Conservation (phyloP, 1,140 invertebrate genomes). For the Littorina saxatilis region DNA sequence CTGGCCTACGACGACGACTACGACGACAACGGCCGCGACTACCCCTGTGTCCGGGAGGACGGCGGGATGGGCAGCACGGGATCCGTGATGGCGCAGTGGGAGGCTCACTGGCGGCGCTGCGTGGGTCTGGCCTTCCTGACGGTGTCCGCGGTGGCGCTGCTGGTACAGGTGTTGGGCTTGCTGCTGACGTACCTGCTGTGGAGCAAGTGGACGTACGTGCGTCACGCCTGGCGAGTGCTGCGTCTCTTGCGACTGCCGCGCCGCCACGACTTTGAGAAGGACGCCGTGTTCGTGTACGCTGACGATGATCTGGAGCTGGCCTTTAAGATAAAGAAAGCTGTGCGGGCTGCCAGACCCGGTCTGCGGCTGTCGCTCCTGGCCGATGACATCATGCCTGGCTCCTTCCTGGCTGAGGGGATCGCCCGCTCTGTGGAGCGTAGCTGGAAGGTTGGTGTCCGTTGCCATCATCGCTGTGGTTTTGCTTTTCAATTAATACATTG, state of each 20-base stretch:
- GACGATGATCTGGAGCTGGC: background rate
- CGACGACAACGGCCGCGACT: constrained; percentile 31
- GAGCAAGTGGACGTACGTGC: constrained; percentile 12
- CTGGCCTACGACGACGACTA: constrained; percentile 21
- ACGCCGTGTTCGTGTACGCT: constrained; percentile 11
- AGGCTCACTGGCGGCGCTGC: constrained; percentile 23
- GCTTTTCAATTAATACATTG: no score
- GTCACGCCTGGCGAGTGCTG: background rate
- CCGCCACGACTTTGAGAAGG: background rate
- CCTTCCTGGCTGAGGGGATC: background rate
- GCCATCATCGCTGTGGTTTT: no score
- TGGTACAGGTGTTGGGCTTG: constrained; percentile 16
- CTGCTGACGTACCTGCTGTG: constrained; percentile 6
- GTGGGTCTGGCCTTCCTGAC: constrained; percentile 1
- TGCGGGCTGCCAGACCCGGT: background rate
- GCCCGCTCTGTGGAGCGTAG: background rate
- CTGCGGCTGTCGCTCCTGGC: background rate
- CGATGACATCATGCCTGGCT: background rate
- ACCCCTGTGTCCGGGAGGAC: constrained; percentile 14
- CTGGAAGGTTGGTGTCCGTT: background rate
- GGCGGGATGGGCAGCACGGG: constrained; percentile 14
- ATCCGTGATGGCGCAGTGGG: background rate
- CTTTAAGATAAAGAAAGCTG: background rate
- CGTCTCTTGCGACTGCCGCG: constrained; percentile 7
- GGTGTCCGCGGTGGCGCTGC: constrained; percentile 7